A percentile compares a stretch with the other conserved stretches of the same genome.
Evolutionary conservation across 1,140 invertebrate species (phyloP).

Genomic region (Bathynomus jamesi): DNA sequence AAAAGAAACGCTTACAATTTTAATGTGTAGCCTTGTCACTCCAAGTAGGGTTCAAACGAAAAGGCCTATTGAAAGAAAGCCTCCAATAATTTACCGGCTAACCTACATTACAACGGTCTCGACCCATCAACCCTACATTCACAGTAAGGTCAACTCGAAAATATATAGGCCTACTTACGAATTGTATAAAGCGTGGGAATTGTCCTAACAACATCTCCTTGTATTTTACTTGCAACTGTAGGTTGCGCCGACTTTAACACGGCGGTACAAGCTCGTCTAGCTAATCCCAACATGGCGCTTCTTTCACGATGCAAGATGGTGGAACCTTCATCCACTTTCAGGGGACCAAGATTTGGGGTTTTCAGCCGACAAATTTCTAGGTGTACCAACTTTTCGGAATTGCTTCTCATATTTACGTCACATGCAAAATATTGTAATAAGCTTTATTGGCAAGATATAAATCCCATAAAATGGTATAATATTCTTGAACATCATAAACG

Average conservation of each 20-base stretch:
- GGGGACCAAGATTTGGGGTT: background rate
- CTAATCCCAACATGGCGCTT: constrained; percentile 24
- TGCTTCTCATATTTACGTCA: background rate
- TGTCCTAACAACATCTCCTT: constrained; percentile 8
- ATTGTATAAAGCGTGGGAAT: constrained; percentile 11
- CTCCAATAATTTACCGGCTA: too few relatives aligned
- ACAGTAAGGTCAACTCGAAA: too few relatives aligned
- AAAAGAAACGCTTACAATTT: too few relatives aligned
- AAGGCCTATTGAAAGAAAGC: too few relatives aligned
- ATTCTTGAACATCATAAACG: too few relatives aligned
- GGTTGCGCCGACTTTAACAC: constrained; percentile 24
- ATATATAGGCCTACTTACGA: too few relatives aligned
- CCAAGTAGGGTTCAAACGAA: too few relatives aligned
- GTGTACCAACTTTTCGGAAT: background rate
- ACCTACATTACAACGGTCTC: too few relatives aligned
- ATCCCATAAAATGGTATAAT: too few relatives aligned
- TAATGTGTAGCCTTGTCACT: too few relatives aligned
- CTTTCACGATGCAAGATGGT: background rate
- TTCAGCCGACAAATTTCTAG: background rate
- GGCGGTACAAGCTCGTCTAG: constrained; percentile 16
- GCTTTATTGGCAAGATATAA: too few relatives aligned
- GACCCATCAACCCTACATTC: too few relatives aligned
- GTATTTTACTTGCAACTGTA: constrained; percentile 8
- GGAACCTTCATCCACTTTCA: background rate
- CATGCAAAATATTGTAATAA: background rate